These are phyloP conservation scores for Tetropium fuscum DNA, from an alignment of 2,888 invertebrate genomes.

Conservation along the genomic window DNA sequence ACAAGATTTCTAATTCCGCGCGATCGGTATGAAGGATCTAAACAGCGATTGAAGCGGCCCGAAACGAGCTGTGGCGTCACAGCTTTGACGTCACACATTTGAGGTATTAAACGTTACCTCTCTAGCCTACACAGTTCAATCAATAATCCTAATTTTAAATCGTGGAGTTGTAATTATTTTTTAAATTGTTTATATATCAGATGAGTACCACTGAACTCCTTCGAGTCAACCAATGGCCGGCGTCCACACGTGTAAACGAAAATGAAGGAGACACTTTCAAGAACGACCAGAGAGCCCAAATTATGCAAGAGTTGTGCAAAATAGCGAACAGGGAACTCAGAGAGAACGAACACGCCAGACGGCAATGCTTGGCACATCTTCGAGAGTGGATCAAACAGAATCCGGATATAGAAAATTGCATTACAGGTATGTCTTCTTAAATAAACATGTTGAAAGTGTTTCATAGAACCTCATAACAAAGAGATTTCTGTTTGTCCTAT, in stretches of 20 bases:
- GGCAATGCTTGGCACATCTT: conserved; percentile 75
- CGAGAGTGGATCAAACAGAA: conserved; percentile 79
- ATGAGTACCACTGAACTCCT: conserved; percentile 59
- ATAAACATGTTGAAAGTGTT: too few relatives aligned
- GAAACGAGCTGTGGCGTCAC: too few relatives aligned
- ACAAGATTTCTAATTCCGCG: too few relatives aligned
- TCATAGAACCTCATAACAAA: too few relatives aligned
- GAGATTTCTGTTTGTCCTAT: too few relatives aligned
- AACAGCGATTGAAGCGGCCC: too few relatives aligned
- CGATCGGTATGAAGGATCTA: too few relatives aligned
- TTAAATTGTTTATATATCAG: conserved; percentile 34
- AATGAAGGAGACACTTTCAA: conserved; percentile 16
- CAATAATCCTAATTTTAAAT: too few relatives aligned
- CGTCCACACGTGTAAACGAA: conserved; percentile 27
- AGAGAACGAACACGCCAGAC: conserved; percentile 74
- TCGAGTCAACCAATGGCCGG: conserved; percentile 57
- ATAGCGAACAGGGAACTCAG: conserved; percentile 77
- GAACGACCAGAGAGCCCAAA: conserved; percentile 8
- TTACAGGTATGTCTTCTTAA: conserved; percentile 67
- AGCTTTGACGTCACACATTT: too few relatives aligned
- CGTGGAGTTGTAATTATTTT: too few relatives aligned
- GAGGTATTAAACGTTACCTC: too few relatives aligned
- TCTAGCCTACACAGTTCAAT: too few relatives aligned
- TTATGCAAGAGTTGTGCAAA: conserved; percentile 58
- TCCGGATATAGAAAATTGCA: conserved; percentile 75